Conservation (phyloP, 1,140 invertebrate genomes). For the Papilio dardanus region DNA sequence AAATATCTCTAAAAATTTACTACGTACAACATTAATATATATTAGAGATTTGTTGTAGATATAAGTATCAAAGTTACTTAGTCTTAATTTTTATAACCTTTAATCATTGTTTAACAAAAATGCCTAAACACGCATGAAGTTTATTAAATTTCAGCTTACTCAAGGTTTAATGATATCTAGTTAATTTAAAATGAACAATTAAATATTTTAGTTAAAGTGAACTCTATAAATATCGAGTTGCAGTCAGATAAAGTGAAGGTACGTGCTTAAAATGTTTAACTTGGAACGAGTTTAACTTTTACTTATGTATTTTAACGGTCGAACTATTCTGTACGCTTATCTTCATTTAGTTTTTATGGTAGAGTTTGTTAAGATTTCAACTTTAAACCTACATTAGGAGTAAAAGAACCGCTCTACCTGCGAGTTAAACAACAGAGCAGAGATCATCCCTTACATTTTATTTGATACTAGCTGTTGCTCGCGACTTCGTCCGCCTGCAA, state of each 20-base stretch:
- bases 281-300: neutral
- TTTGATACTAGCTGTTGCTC: too few relatives aligned
- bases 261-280: neutral
- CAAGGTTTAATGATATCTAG: too few relatives aligned
- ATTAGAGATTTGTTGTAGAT: too few relatives aligned
- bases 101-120: too few relatives aligned
- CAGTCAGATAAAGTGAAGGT: neutral
- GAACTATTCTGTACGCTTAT: neutral
- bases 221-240: neutral
- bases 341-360: neutral
- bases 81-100: too few relatives aligned
- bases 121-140: too few relatives aligned
- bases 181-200: neutral
- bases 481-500: too few relatives aligned
- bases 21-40: too few relatives aligned
- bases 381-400: neutral
- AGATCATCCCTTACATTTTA: too few relatives aligned
- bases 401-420: too few relatives aligned
- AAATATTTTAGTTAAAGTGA: neutral
- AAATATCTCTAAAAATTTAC: too few relatives aligned
- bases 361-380: neutral
- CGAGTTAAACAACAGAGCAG: too few relatives aligned
- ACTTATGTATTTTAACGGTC: neutral
- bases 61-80: neutral
- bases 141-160: neutral